Conservation (phyloP, 2,113 vertebrate genomes). For the Anoura caudifer region DNA sequence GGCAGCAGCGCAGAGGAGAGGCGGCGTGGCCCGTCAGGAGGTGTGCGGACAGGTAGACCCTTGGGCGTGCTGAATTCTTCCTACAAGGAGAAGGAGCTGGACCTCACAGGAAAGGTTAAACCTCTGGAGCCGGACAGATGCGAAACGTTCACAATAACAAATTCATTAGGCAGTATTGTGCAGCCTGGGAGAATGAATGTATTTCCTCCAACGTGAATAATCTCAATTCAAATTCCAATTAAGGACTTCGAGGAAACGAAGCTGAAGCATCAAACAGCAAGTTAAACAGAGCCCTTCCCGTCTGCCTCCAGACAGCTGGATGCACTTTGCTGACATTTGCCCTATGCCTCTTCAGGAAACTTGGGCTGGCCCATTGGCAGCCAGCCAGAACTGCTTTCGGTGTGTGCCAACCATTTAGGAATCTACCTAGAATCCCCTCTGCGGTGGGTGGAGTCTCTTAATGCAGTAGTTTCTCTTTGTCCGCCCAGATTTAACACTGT, state of each 20-base stretch:
- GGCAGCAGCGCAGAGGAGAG: fast-evolving
- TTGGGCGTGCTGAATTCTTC: neutral
- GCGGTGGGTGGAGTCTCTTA: fast-evolving
- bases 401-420: neutral
- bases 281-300: neutral
- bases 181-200: neutral
- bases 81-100: neutral
- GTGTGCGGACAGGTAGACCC: neutral
- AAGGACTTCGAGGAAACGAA: neutral
- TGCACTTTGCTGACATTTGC: neutral
- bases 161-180: neutral
- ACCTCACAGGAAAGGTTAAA: neutral
- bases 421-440: neutral
- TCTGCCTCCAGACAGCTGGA: neutral
- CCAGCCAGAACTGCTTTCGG: neutral
- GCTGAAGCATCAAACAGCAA: neutral
- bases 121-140: neutral
- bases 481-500: neutral
- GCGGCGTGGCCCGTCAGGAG: fast-evolving
- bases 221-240: neutral
- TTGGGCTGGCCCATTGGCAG: neutral
- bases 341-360: slow-evolving; percentile 4
- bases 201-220: neutral
- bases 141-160: neutral
- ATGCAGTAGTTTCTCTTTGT: neutral